Conservation (phyloP, 2,113 vertebrate species). For the Poeciliopsis occidentalis region DNA sequence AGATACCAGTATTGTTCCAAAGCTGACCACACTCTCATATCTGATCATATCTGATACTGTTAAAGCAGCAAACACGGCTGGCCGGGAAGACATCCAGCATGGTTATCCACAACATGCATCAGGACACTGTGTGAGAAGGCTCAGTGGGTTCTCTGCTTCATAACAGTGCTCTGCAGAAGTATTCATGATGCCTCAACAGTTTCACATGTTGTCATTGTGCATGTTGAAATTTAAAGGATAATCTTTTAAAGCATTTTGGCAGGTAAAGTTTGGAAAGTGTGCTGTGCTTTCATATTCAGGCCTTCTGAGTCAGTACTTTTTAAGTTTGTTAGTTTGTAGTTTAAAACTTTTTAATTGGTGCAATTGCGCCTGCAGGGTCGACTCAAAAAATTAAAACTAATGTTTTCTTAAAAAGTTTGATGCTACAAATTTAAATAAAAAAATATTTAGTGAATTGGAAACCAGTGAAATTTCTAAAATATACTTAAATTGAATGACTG, state of each 20-base stretch:
- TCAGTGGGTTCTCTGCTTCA: background rate
- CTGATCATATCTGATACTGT: background rate
- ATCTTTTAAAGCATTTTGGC: background rate
- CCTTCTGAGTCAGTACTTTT: background rate
- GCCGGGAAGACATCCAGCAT: too few species aligned
- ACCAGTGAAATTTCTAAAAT: too few species aligned
- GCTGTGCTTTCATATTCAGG: background rate
- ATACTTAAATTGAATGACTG: too few species aligned
- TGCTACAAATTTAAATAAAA: too few species aligned
- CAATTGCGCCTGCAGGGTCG: background rate
- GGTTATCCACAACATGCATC: background rate
- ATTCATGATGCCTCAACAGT: too few species aligned
- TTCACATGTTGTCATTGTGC: background rate
- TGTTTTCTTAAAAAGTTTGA: too few species aligned
- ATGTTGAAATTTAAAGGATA: background rate
- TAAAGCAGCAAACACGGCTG: background rate
- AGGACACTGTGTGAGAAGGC: too few species aligned
- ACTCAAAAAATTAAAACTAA: too few species aligned
- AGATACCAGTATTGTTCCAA: background rate
- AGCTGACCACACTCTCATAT: background rate
- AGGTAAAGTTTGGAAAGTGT: background rate
- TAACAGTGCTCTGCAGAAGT: background rate
- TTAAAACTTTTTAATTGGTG: background rate
- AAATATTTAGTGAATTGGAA: too few species aligned
- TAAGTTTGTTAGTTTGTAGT: background rate